Base-by-base conservation (phyloP, 2,888 invertebrate genomes). In the Drepanosiphum platanoidis region DNA sequence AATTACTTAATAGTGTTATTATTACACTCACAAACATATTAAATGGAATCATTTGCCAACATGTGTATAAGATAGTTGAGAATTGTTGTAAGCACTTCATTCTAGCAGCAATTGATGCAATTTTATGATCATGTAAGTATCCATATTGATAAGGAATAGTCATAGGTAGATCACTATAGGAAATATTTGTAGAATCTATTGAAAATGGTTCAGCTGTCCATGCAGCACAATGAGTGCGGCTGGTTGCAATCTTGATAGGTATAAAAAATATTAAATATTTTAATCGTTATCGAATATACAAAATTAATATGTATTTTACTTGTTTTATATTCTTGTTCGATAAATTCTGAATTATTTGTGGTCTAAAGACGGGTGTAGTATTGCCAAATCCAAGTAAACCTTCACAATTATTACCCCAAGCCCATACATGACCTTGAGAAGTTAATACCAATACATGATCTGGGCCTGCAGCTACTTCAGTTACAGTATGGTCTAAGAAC, bases 391-490 rank as follows among this genome's bases (percentile, higher is more conserved):
- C 93, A 4, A 93, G 89, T 88, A 93, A 93, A 8, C 92, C 92
- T 88, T 93, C 93, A 64, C 91, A 90, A 89, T 93, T 93, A 89
- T 91, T 91, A n/a, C 93, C 93, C 93, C 93, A 93, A 0, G 91
- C 92, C 88, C 91, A 92, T 1, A 93, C 92, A 88, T 92, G 91
- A 9, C 92, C 92, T 84, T 90, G 90, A n/a, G 90, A 89, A 8
- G 92, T 91, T 42, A 93, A 89, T 34, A 91, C 92, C 22, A 93
- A 88, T 1, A 92, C 91, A 88, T 93, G 93, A 87, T 93, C 93
- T 0, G 92, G 91, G 1, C 93, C 93, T 30, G 92, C 91, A 1
- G 92, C 91, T 83, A 93, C 91, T 88, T 93, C 92, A 78, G 91
- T 91, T 4, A 93, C 90, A 72, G 90, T 89, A 88, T 91, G 91